Evolutionary conservation across 2,888 invertebrate genomes (phyloP).

Genomic region (Drosophila koepferae): DNA sequence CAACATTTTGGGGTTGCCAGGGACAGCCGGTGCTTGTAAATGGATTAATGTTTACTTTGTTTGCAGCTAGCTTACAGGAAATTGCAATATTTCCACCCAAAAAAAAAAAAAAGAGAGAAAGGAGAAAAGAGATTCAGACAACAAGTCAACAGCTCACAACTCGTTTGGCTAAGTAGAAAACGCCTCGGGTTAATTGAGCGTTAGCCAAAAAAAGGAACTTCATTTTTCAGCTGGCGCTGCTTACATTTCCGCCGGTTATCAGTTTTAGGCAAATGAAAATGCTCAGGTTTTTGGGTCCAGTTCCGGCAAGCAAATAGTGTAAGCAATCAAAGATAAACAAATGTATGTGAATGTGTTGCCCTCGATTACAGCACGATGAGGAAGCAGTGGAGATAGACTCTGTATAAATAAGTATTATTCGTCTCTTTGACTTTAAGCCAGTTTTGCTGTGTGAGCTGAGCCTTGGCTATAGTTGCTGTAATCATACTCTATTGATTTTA

Average conservation of each 20-base stretch:
- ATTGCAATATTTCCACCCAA: conserved; percentile 80
- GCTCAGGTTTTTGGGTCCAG: conserved; percentile 22
- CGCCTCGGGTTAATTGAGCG: conserved; percentile 79
- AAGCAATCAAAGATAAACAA: conserved; percentile 77
- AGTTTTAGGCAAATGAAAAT: conserved; percentile 68
- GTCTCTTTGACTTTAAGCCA: conserved; percentile 38
- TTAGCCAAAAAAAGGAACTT: conserved; percentile 31
- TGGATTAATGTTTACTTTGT: conserved; percentile 83
- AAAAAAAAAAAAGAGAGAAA: conserved; percentile 44
- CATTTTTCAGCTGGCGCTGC: conserved; percentile 4
- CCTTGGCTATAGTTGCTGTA: conserved; percentile 19
- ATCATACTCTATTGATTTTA: conserved; percentile 51
- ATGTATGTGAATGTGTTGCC: conserved; percentile 29
- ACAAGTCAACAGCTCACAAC: conserved; percentile 76
- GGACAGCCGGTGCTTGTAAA: conserved; percentile 62
- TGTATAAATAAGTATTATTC: conserved; percentile 51
- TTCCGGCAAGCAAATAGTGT: conserved; percentile 62
- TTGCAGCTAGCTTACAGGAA: conserved; percentile 75
- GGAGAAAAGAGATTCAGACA: conserved; percentile 60
- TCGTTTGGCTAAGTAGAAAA: conserved; percentile 73
- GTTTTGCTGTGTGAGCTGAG: conserved; percentile 7
- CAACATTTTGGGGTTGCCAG: conserved; percentile 30
- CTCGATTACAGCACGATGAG: conserved; percentile 40
- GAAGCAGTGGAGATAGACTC: conserved; percentile 39
- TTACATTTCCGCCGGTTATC: conserved; percentile 62